A percentile compares a stretch with the other conserved stretches of the same genome.
Conservation (phyloP, 2,797 vertebrate species). For the Platalea minor region DNA sequence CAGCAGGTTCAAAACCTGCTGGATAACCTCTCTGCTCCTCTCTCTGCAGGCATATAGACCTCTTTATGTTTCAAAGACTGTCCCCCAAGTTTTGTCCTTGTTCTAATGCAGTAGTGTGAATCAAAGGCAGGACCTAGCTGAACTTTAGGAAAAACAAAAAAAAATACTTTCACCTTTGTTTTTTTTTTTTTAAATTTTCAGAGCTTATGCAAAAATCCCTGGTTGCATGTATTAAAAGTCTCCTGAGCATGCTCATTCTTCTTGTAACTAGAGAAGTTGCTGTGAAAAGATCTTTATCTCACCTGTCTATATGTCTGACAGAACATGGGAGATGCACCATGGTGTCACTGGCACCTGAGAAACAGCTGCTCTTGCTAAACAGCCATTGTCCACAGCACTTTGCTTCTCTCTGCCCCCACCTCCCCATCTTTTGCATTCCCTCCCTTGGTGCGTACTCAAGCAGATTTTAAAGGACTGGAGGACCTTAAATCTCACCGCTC, state of each 20-base stretch:
- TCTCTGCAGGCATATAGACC: neutral
- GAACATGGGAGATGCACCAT: neutral
- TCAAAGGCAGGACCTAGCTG: neutral
- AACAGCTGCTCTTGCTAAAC: neutral
- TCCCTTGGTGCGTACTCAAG: neutral
- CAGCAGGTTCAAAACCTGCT: neutral
- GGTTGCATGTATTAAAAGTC: neutral
- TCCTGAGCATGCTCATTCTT: neutral
- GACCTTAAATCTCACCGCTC: neutral
- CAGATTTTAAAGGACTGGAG: neutral
- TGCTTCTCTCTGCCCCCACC: neutral
- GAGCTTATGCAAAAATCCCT: neutral
- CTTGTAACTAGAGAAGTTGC: neutral
- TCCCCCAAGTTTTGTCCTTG: neutral
- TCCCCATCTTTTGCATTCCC: neutral
- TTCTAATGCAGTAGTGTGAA: neutral
- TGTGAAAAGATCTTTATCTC: neutral
- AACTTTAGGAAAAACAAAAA: neutral
- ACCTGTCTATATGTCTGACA: neutral
- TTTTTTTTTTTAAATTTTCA: neutral
- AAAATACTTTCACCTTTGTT: neutral
- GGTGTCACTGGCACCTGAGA: neutral
- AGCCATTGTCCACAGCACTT: neutral
- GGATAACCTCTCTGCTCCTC: neutral
- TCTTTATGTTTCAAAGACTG: neutral